phyloP scores from a whole-genome alignment of 2,888 invertebrate species.

The Plebejus argus region DNA sequence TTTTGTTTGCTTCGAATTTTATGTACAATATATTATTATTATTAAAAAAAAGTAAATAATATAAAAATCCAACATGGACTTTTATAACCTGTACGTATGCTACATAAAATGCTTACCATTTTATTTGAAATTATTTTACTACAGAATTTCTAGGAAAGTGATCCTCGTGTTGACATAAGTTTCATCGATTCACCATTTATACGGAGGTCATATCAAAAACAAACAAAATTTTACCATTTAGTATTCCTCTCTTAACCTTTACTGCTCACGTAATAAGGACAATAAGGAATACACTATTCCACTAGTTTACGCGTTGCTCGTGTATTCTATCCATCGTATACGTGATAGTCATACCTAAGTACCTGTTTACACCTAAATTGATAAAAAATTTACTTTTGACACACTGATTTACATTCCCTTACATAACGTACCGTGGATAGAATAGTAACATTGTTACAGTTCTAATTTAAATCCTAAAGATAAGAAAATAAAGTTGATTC shows the following conservation, averaged over 20 bases:
- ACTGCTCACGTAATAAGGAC: neutral
- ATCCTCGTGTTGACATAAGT: too few relatives aligned
- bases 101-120: too few relatives aligned
- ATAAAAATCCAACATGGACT: too few relatives aligned
- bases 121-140: too few relatives aligned
- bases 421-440: slow-evolving; percentile 55
- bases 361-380: slow-evolving; percentile 3
- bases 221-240: neutral
- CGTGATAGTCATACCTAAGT: neutral
- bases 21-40: too few relatives aligned
- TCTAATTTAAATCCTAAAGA: slow-evolving; percentile 18
- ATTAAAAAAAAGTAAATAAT: too few relatives aligned
- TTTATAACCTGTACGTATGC: too few relatives aligned
- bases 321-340: neutral
- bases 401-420: slow-evolving; percentile 65
- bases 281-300: neutral
- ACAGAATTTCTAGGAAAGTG: too few relatives aligned
- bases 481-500: neutral
- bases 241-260: neutral
- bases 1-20: too few relatives aligned
- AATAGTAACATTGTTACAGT: slow-evolving; percentile 50
- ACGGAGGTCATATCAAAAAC: too few relatives aligned
- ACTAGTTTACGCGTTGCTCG: slow-evolving; percentile 9
- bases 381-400: slow-evolving; percentile 56
- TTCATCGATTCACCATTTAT: too few relatives aligned